Evolutionary conservation across 2,888 invertebrate genomes (phyloP), one percentile per base, ranked within the genome.

Genomic region (Apamea sordens): DNA sequence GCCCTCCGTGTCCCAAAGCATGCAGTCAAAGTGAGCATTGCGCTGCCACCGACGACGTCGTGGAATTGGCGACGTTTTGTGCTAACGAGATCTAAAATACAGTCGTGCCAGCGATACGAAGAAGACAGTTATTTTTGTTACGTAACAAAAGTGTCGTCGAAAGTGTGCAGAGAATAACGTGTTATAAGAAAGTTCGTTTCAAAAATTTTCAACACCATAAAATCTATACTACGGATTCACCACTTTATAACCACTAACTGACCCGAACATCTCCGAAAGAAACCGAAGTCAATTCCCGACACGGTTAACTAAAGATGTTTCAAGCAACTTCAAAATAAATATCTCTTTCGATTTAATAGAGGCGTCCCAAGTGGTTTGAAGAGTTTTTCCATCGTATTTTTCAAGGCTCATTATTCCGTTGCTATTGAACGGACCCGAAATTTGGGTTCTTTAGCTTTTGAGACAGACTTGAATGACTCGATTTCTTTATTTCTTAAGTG

Each of bases 401-500:
- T 79, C 80, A 88, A 86, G 83, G 88, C 81, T 91, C 90, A 90
- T 92, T 92, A 92, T 92, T 88, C 72, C 82, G 74, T 81, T 64
- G 84, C 89, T 73, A 89, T 92, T 91, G 89, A 89, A 85, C 77
- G 85, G 82, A 79, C 80, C 86, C 86, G 74, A 88, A 90, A 87
- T 89, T 83, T 82, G 83, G 89, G 73, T 85, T 89, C 86, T 88
- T 87, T 86, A 84, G 88, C 90, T 87, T 85, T 90, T 87, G 76
- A 87, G 86, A 89, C 83, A 85, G 86, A 85, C 87, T 84, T 90
- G 91, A 92, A 91, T 91, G 88, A 85, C 88, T 87, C 90, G 89
- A 89, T 83, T 87, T 77, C 77, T 92, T 91, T 92, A 92, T 90
- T 90, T 90, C 90, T 83, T 89, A 90, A 91, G 89, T 90, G 92